These are phyloP conservation scores for Trileptium ribeirensis DNA, from an alignment of 2,888 invertebrate genomes.

Conservation along the genomic window DNA sequence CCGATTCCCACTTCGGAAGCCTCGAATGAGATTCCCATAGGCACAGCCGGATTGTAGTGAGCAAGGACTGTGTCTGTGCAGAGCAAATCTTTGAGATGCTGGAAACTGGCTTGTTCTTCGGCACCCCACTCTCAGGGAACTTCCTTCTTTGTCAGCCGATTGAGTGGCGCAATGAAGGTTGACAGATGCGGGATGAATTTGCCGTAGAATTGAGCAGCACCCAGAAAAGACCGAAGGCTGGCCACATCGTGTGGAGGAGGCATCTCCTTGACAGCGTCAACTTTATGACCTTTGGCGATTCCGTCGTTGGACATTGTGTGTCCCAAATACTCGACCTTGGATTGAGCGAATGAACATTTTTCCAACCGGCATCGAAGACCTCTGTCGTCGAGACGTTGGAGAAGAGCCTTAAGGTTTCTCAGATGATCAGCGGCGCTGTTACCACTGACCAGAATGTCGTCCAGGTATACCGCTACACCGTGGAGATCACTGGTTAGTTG, in stretches of 20 bases:
- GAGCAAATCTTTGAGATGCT: background rate
- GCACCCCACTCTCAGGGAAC: background rate
- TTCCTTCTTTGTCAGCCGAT: background rate
- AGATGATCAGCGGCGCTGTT: conserved; percentile 31
- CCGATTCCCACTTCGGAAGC: conserved; percentile 3
- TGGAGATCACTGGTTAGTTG: conserved; percentile 37
- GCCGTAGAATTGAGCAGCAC: conserved; percentile 43
- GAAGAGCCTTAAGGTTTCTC: conserved; percentile 27
- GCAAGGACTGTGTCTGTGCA: background rate
- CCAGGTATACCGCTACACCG: conserved; percentile 32
- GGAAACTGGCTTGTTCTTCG: background rate
- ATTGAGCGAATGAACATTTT: conserved; percentile 39
- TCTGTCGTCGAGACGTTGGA: conserved; percentile 30
- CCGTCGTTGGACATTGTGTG: conserved; percentile 37
- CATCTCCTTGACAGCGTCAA: conserved; percentile 40
- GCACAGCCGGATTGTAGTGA: background rate
- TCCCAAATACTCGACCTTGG: conserved; percentile 39
- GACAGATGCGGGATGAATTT: conserved; percentile 36
- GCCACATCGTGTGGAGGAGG: conserved; percentile 40
- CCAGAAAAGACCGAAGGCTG: conserved; percentile 42
- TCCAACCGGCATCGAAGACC: conserved; percentile 35
- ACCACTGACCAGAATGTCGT: conserved; percentile 38
- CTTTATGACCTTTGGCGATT: conserved; percentile 35
- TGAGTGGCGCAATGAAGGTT: background rate
- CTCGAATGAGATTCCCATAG: background rate